These are phyloP conservation scores for Tineola bisselliella DNA, from an alignment of 2,888 invertebrate genomes.

Conservation along the genomic window DNA sequence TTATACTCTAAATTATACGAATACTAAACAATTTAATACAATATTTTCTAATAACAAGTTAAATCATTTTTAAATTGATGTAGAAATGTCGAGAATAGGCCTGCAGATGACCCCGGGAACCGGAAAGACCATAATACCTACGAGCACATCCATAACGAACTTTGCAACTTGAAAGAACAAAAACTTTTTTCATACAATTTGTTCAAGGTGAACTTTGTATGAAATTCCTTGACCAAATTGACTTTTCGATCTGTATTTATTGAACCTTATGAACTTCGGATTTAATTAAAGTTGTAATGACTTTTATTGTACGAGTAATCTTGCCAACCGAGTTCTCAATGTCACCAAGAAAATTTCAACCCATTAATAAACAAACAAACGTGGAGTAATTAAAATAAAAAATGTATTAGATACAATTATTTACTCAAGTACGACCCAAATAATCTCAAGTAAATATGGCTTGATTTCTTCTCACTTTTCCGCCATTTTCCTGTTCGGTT, in stretches of 20 bases:
- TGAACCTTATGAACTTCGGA: too few relatives aligned
- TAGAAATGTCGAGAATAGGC: neutral
- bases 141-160: neutral
- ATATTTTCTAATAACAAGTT: neutral
- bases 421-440: neutral
- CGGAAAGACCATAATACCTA: neutral
- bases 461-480: conserved; percentile 11
- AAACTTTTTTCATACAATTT: neutral
- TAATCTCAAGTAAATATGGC: neutral
- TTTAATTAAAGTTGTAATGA: too few relatives aligned
- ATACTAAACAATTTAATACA: too few relatives aligned
- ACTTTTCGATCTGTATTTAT: too few relatives aligned
- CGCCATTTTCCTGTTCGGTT: neutral
- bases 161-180: neutral
- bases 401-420: neutral
- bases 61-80: neutral
- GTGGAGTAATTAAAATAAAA: neutral
- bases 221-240: neutral
- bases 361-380: too few relatives aligned
- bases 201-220: neutral
- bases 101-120: conserved; percentile 10
- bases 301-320: too few relatives aligned
- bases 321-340: too few relatives aligned
- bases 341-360: too few relatives aligned
- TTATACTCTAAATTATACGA: too few relatives aligned